Evolutionary conservation across 2,113 vertebrate species (phyloP).

Genomic region (Paraplagusia blochii): DNA sequence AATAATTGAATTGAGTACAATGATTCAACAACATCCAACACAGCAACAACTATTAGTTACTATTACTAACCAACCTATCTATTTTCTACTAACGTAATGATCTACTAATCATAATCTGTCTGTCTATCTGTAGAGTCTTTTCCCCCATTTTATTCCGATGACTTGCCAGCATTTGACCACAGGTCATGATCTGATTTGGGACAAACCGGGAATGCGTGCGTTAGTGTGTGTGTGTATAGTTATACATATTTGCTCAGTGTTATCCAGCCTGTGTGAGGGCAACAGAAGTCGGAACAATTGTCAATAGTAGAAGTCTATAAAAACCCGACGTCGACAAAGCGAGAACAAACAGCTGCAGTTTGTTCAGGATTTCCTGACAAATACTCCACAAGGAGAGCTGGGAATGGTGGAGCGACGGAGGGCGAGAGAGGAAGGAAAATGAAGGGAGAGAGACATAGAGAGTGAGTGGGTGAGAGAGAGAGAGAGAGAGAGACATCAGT

Average conservation of each 20-base stretch:
- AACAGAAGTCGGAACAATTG: constrained; percentile 73
- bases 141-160: no score
- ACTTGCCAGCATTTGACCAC: constrained; percentile 6
- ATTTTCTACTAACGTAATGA: no score
- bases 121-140: no score
- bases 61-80: no score
- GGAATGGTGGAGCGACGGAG: constrained; percentile 32
- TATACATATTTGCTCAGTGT: constrained; percentile 79
- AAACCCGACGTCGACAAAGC: constrained; percentile 77
- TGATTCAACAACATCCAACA: no score
- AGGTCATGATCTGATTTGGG: constrained; percentile 53
- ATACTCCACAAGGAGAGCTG: constrained; percentile 67
- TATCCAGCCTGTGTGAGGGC: constrained; percentile 77
- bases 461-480: constrained; percentile 4
- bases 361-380: constrained; percentile 83
- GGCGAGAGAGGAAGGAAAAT: constrained; percentile 14
- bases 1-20: no score
- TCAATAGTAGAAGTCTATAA: constrained; percentile 83
- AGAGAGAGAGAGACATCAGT: constrained; percentile 10
- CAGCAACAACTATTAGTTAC: no score
- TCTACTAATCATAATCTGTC: no score
- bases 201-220: constrained; percentile 53
- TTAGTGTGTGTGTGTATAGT: constrained; percentile 66
- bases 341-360: constrained; percentile 79
- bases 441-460: constrained; percentile 26